Evolutionary conservation across 2,113 vertebrate species (phyloP), one percentile per base, ranked within the genome.

Genomic region (Noctilio leporinus): DNA sequence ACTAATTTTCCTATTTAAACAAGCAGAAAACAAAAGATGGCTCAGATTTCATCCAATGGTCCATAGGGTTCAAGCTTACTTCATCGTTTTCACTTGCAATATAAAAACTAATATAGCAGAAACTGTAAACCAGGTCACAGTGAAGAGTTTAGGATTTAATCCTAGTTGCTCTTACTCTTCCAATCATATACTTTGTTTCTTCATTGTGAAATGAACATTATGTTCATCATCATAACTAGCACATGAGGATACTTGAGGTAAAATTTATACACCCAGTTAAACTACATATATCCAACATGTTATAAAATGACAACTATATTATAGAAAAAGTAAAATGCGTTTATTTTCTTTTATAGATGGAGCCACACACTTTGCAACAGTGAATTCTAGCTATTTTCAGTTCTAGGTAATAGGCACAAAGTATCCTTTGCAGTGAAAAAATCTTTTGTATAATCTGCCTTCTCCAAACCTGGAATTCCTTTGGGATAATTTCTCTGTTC

Each of bases 241-340:
- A 95, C 59, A 78, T 1, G 15, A 95, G 78, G 59, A 91, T 59
- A 96, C 94, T 83, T 83, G 85, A 89, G 47, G 73, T 83, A 81
- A 96, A 92, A 85, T 92, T 49, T 72, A 92, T 81, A 93, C 35
- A 47, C 20, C 73, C 95, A 53, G 59, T 85, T 92, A 91, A 92
- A 83, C 38, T 83, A 93, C 65, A 81, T 86, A 93, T 91, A 96
- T 94, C 28, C 10, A 94, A 77, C 40, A 62, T 40, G 51, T 70
- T 89, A 90, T 67, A 86, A 93, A 92, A 81, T 96, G 84, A 86
- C 69, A 93, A 83, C 19, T 91, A 73, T 93, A 89, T 91, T 62
- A 93, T 92, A 95, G 30, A 38, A 92, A 95, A 96, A 93, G 93
- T 76, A 69, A 84, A 77, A 89, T 82, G 92, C 95, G 62, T 93